A percentile compares a stretch with the other conserved stretches of the same genome.
phyloP scores from a whole-genome alignment of 2,888 invertebrate genomes.

The Tigriopus californicus region DNA sequence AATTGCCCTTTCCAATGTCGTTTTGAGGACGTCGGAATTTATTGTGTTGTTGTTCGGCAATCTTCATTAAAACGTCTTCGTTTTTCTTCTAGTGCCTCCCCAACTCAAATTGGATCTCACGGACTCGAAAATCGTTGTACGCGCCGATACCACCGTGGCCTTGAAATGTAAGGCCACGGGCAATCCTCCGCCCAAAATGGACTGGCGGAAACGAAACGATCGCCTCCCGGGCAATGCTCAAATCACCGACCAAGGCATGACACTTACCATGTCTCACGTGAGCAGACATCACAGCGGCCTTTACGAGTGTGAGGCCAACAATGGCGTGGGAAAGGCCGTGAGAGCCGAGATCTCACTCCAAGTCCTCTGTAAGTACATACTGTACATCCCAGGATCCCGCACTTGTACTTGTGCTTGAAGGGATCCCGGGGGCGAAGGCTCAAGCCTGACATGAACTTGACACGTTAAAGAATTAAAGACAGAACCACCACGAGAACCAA shows the following conservation, averaged over 20 bases:
- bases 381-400: too few relatives aligned
- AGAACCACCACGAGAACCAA: too few relatives aligned
- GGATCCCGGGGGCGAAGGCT: too few relatives aligned
- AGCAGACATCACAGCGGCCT: neutral
- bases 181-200: constrained; percentile 14
- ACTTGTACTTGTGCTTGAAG: too few relatives aligned
- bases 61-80: neutral
- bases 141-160: neutral
- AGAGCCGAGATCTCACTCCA: constrained; percentile 29
- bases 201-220: constrained; percentile 11
- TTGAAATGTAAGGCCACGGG: constrained; percentile 15
- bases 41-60: neutral
- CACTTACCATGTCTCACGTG: constrained; percentile 5
- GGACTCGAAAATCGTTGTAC: constrained; percentile 3
- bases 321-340: constrained; percentile 27
- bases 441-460: too few relatives aligned
- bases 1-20: too few relatives aligned
- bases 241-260: neutral
- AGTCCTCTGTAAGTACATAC: constrained; percentile 40
- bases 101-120: neutral
- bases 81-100: constrained; percentile 1
- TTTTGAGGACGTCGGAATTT: too few relatives aligned
- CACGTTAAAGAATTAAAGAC: too few relatives aligned
- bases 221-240: neutral
- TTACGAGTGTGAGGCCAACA: constrained; percentile 28